Evolutionary conservation across 2,888 invertebrate species (phyloP), one percentile per base, ranked within the genome.

Genomic region (Helobdella robusta): DNA sequence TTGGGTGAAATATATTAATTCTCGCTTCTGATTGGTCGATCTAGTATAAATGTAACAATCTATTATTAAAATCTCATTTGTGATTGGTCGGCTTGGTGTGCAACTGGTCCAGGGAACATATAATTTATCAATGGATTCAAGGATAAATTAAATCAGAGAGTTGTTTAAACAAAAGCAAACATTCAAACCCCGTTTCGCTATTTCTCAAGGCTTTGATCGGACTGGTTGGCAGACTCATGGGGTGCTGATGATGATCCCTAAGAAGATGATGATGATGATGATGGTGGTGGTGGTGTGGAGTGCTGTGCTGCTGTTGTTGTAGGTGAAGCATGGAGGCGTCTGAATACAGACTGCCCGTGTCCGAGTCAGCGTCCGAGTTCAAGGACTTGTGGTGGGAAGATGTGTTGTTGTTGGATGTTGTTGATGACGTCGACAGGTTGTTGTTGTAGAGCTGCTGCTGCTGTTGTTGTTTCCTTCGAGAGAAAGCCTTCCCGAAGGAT

Each of bases 401-500:
- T n/a, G n/a, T n/a, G 8, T 56, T 56, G 6, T n/a, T 28, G 8
- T 30, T 30, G 56, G 6, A 5, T 25, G 6, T 25, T 6, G 30
- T 32, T 28, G 4, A 3, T 18, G 2, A 25, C 5, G n/a, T 8
- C 1, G 56, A n/a, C 8, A n/a, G n/a, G 56, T 30, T 25, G 56
- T 56, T 56, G 1, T 28, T 32, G 8, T 50, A 66, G 23, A 54
- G 20, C 30, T 61, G 35, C 4, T 50, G 62, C 23, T 52, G 20
- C 30, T 61, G 35, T n/a, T 40, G 44, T 72, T 75, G 75, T 72
- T 77, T 77, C 66, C 72, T 75, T 70, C 89, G 84, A 23, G 91
- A 91, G 82, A 97, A 97, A 25, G 95, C 97, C 82, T 95, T 94
- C 73, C 91, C 93, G 81, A 98, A 94, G 40, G 95, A 95, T 78